Conservation (phyloP, 92 coral and sea anemone species). For the Plumapathes pennacea region DNA sequence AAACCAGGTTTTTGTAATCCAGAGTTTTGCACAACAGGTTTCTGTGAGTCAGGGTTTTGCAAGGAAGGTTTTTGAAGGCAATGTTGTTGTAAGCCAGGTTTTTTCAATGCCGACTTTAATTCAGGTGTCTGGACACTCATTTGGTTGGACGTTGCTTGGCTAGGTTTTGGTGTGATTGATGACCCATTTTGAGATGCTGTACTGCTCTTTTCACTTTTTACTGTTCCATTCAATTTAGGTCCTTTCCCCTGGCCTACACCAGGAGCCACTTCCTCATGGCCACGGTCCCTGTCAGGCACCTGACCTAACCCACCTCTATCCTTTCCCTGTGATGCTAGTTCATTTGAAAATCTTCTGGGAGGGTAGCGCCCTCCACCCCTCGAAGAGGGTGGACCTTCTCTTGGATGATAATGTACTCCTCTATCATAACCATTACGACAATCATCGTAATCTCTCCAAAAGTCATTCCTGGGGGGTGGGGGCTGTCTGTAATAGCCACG, state of each 20-base stretch:
- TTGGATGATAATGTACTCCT: conserved; percentile 15
- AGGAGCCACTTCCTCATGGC: neutral
- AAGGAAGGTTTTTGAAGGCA: no score
- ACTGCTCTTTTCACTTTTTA: no score
- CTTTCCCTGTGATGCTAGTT: conserved; percentile 10
- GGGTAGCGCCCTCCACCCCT: conserved; percentile 31
- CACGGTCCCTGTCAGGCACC: conserved; percentile 22
- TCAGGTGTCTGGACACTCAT: no score
- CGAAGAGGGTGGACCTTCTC: conserved; percentile 50
- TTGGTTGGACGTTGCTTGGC: no score
- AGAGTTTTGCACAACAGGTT: no score
- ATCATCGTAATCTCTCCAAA: conserved; percentile 35
- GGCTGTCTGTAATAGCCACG: conserved; percentile 29
- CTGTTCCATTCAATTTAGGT: no score
- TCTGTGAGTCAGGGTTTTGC: no score
- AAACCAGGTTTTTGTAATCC: no score
- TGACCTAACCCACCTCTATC: conserved; percentile 11
- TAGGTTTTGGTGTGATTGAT: no score
- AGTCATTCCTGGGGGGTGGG: conserved; percentile 13
- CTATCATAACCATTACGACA: conserved; percentile 3
- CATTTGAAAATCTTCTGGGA: conserved; percentile 22
- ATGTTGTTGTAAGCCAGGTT: no score
- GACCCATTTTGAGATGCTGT: no score
- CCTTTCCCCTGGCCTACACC: conserved; percentile 12
- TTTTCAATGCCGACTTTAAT: no score